These are phyloP conservation scores for Borostomias antarcticus DNA, from an alignment of 2,797 vertebrate genomes.

Conservation along the genomic window DNA sequence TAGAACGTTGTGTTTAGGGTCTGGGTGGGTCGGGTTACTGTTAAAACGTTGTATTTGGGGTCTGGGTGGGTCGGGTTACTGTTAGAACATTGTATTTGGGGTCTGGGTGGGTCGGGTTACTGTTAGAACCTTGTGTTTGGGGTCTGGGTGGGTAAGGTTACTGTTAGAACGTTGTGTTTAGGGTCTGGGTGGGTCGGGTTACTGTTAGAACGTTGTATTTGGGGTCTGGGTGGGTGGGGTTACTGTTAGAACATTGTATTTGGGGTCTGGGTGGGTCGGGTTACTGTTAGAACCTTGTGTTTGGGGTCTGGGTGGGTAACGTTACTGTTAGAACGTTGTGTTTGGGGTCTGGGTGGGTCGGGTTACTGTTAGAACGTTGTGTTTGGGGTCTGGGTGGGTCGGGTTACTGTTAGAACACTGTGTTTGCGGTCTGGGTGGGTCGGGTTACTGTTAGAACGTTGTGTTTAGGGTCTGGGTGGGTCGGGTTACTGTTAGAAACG, in stretches of 20 bases:
- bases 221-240: too few relatives aligned
- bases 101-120: not conserved
- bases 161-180: too few relatives aligned
- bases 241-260: too few relatives aligned
- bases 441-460: not conserved
- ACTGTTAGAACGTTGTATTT: not conserved
- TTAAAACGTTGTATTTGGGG: conserved; percentile 1
- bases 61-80: too few relatives aligned
- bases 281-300: not conserved
- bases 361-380: not conserved
- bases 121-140: not conserved
- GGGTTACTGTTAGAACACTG: too few relatives aligned
- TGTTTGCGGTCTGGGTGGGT: not conserved
- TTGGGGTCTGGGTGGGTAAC: too few relatives aligned
- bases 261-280: not conserved
- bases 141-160: too few relatives aligned
- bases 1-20: too few relatives aligned
- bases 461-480: not conserved
- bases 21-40: not conserved
- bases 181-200: not conserved
- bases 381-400: too few relatives aligned
- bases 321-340: too few relatives aligned
- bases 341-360: not conserved
- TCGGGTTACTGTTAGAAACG: not conserved
- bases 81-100: too few relatives aligned